Evolutionary conservation across 1,140 invertebrate species (phyloP).

Genomic region (Cecropterus lyciades): DNA sequence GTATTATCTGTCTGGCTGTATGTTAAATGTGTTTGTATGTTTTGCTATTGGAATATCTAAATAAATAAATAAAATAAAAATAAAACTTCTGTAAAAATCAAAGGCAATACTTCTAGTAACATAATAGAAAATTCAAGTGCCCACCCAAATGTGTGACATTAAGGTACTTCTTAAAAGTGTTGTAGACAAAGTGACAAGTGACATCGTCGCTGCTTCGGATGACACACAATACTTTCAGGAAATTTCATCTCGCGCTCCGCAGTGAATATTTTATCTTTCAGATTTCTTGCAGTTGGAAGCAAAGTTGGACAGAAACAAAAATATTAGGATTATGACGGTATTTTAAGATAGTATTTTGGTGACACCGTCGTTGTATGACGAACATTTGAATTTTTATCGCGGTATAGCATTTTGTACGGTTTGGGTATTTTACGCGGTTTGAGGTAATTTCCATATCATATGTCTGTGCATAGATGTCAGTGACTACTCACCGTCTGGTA

Average conservation of each 20-base stretch:
- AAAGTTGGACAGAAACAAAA: slow-evolving; percentile 18
- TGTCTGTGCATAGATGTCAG: no score
- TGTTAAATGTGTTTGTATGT: no score
- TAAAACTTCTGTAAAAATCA: no score
- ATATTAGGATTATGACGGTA: slow-evolving; percentile 44
- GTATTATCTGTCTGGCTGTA: no score
- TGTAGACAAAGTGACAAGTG: slow-evolving; percentile 25
- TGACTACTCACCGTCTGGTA: no score
- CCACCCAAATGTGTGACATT: slow-evolving; percentile 3
- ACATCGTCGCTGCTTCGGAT: slow-evolving; percentile 18
- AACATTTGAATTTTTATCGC: not conserved
- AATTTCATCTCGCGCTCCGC: slow-evolving; percentile 27
- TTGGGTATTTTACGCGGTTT: not conserved
- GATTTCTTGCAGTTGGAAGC: slow-evolving; percentile 20
- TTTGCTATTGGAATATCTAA: no score
- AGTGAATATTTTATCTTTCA: slow-evolving; percentile 32
- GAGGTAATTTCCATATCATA: no score
- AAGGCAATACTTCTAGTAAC: no score
- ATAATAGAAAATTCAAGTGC: no score
- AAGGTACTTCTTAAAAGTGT: slow-evolving; percentile 5
- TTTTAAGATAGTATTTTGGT: slow-evolving; percentile 55
- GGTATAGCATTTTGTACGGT: no score
- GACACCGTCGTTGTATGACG: slow-evolving; percentile 41
- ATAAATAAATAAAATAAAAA: no score
- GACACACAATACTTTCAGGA: slow-evolving; percentile 33